Percentiles rank a stretch among this genome's conserved stretches.
phyloP scores from a whole-genome alignment of 2,797 vertebrate species.

The Chaenodraco wilsoni region DNA sequence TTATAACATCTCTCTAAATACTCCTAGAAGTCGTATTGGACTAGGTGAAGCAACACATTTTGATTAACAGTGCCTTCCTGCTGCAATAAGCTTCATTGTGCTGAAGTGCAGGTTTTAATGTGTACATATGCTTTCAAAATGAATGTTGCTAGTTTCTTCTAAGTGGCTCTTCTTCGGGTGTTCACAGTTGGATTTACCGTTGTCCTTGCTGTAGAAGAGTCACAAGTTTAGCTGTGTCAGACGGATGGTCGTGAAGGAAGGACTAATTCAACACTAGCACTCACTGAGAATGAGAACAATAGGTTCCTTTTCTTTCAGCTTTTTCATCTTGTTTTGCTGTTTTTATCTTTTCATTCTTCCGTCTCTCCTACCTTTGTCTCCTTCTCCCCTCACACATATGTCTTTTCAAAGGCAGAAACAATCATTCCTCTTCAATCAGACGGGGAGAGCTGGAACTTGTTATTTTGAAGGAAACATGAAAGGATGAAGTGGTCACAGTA shows the following conservation, averaged over 20 bases:
- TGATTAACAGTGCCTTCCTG: slow-evolving; percentile 25
- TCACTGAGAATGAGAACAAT: slow-evolving; percentile 56
- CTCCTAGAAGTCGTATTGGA: slow-evolving; percentile 34
- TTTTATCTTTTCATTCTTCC: slow-evolving; percentile 24
- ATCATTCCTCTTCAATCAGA: slow-evolving; percentile 76
- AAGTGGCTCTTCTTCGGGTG: slow-evolving; percentile 37
- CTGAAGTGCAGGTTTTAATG: slow-evolving; percentile 23
- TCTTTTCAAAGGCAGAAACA: slow-evolving; percentile 80
- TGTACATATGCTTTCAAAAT: slow-evolving; percentile 32
- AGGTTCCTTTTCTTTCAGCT: slow-evolving; percentile 52
- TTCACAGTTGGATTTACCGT: slow-evolving; percentile 59
- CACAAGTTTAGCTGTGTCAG: slow-evolving; percentile 55
- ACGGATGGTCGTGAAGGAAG: slow-evolving; percentile 54
- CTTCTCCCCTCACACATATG: slow-evolving; percentile 43
- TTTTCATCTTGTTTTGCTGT: slow-evolving; percentile 37
- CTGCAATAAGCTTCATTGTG: slow-evolving; percentile 16
- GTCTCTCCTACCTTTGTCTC: slow-evolving; percentile 14
- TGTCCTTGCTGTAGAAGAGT: slow-evolving; percentile 45
- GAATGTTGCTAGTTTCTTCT: slow-evolving; percentile 29
- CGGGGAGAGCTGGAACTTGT: slow-evolving; percentile 69
- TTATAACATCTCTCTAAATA: slow-evolving; percentile 43
- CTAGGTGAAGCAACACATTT: slow-evolving; percentile 28
- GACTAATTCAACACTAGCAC: slow-evolving; percentile 67
- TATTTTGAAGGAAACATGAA: slow-evolving; percentile 82
- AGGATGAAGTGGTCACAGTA: slow-evolving; percentile 77